A percentile compares a stretch with the other conserved stretches of the same genome.
Evolutionary conservation across 2,797 vertebrate genomes (phyloP).

Genomic region (Masticophis lateralis): DNA sequence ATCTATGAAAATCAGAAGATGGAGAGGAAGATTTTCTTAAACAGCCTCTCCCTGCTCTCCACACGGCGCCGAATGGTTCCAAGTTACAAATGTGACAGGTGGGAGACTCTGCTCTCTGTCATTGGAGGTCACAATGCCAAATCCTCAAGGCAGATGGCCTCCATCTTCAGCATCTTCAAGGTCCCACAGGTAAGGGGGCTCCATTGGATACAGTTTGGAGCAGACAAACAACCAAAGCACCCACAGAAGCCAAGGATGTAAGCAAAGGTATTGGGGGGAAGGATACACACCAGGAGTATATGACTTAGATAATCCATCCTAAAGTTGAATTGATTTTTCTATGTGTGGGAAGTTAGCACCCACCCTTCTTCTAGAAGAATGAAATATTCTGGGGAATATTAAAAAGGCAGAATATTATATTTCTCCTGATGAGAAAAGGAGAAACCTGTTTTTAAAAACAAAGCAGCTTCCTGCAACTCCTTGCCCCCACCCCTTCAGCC

Average conservation of each 20-base stretch:
- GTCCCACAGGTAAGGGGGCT: neutral
- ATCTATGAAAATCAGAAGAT: neutral
- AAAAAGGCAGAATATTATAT: too few species aligned
- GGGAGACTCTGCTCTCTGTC: neutral
- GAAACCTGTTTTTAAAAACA: too few species aligned
- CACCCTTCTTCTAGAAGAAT: too few species aligned
- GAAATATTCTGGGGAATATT: too few species aligned
- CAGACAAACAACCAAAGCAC: neutral
- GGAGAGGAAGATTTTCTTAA: neutral
- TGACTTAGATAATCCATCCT: neutral
- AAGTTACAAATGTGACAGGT: neutral
- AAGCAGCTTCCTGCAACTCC: too few species aligned
- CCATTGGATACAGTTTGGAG: too few species aligned
- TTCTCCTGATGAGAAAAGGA: too few species aligned
- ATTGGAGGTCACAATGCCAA: neutral
- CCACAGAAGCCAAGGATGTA: neutral
- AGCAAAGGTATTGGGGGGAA: neutral
- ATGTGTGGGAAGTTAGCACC: too few species aligned
- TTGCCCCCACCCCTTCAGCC: too few species aligned
- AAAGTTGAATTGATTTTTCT: neutral
- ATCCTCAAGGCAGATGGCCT: neutral
- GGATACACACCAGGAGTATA: neutral
- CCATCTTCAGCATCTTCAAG: neutral
- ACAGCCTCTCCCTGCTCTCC: neutral
- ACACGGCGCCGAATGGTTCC: neutral